phyloP scores from a whole-genome alignment of 2,797 vertebrate species.

The Morus bassanus region DNA sequence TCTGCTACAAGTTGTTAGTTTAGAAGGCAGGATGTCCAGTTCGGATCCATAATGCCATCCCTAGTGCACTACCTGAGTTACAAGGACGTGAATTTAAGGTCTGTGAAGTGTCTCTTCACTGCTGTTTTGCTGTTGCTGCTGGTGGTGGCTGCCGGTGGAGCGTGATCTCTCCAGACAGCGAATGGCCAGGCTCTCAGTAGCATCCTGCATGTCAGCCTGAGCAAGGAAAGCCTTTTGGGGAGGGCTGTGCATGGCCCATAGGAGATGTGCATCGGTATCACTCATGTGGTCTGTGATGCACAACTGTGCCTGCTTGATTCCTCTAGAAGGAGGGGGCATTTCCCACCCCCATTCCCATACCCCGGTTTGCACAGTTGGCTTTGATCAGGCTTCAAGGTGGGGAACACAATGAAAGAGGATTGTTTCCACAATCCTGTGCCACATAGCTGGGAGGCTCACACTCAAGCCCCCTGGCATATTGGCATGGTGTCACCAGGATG shows the following conservation, averaged over 20 bases:
- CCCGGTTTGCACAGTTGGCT: not conserved
- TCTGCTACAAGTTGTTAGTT: not conserved
- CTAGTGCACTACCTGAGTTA: not conserved
- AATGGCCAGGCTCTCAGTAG: not conserved
- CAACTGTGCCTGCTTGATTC: not conserved
- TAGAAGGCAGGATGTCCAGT: not conserved
- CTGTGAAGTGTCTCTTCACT: not conserved
- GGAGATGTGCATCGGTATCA: not conserved
- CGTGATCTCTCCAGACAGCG: not conserved
- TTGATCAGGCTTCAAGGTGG: not conserved
- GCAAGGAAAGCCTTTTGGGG: not conserved
- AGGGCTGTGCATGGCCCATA: not conserved
- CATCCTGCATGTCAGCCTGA: not conserved
- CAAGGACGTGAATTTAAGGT: not conserved
- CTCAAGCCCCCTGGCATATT: fast-evolving
- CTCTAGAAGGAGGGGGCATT: not conserved
- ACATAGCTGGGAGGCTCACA: fast-evolving
- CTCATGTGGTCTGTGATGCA: not conserved
- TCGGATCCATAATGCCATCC: not conserved
- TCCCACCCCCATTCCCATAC: fast-evolving
- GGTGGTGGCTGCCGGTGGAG: not conserved
- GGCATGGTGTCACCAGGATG: not conserved
- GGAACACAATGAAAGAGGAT: not conserved
- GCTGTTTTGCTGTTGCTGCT: not conserved
- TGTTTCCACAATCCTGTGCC: not conserved